phyloP scores from a whole-genome alignment of 2,888 invertebrate species.

The Congeria kusceri region DNA sequence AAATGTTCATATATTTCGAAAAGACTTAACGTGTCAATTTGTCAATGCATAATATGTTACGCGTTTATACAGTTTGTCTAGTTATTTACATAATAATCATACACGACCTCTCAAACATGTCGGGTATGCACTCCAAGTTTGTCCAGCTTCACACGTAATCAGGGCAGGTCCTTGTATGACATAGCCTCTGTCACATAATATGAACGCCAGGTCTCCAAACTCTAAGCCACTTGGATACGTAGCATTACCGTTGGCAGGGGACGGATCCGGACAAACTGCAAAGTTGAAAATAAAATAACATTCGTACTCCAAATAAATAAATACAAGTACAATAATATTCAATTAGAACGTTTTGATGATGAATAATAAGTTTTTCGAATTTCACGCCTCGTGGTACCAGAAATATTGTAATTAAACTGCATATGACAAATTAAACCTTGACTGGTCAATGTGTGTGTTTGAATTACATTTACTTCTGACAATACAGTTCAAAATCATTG shows the following conservation, averaged over 20 bases:
- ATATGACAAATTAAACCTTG: background rate
- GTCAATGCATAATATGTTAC: no score
- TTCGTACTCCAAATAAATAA: no score
- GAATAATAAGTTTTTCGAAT: no score
- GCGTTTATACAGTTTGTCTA: no score
- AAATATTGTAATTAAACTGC: no score
- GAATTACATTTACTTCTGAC: conserved; percentile 23
- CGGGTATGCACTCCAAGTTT: conserved; percentile 15
- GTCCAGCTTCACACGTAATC: conserved; percentile 19
- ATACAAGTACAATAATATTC: no score
- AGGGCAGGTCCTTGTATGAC: conserved; percentile 4
- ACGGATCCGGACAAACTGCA: conserved; percentile 32
- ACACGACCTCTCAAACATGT: conserved; percentile 24
- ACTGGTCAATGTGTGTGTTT: conserved; percentile 2
- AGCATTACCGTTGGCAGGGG: conserved; percentile 10
- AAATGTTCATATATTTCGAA: no score
- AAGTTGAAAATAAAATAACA: no score
- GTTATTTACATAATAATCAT: no score
- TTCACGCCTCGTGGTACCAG: no score
- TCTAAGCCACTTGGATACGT: conserved; percentile 10
- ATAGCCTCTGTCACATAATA: conserved; percentile 30
- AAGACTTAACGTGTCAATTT: no score
- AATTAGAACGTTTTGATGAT: no score
- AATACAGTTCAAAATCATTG: conserved; percentile 11
- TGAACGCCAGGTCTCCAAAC: conserved; percentile 9